Conservation (phyloP, 2,888 invertebrate genomes). For the Rotaria macrura region DNA sequence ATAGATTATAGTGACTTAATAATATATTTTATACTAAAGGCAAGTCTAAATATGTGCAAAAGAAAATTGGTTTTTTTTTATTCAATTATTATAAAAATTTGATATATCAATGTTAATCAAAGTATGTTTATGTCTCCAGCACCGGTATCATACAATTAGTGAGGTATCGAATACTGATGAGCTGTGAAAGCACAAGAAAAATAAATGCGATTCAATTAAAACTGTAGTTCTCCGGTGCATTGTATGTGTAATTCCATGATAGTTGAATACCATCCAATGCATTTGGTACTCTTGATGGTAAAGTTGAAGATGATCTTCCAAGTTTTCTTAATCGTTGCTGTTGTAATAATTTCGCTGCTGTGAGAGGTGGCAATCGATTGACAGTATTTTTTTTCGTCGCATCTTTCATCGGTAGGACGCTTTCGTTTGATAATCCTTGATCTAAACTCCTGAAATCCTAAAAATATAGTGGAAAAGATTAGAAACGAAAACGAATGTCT, state of each 20-base stretch:
- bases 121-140: too few species aligned
- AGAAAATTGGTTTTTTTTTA: not conserved
- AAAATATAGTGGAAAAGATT: not conserved
- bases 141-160: too few species aligned
- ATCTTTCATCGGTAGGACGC: not conserved
- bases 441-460: not conserved
- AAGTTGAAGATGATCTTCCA: not conserved
- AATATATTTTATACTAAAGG: too few species aligned
- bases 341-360: not conserved
- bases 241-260: not conserved
- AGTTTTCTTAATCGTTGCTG: not conserved
- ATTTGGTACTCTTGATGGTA: not conserved
- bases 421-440: not conserved
- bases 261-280: not conserved
- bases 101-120: too few species aligned
- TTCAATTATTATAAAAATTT: too few species aligned
- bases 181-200: too few species aligned
- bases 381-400: not conserved
- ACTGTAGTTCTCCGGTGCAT: constrained; percentile 3
- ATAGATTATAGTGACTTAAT: too few species aligned
- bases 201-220: not conserved
- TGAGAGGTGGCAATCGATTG: not conserved
- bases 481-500: too few species aligned
- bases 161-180: not conserved
- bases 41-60: not conserved